phyloP scores from a whole-genome alignment of 2,797 vertebrate species.

The Lutjanus campechanus region DNA sequence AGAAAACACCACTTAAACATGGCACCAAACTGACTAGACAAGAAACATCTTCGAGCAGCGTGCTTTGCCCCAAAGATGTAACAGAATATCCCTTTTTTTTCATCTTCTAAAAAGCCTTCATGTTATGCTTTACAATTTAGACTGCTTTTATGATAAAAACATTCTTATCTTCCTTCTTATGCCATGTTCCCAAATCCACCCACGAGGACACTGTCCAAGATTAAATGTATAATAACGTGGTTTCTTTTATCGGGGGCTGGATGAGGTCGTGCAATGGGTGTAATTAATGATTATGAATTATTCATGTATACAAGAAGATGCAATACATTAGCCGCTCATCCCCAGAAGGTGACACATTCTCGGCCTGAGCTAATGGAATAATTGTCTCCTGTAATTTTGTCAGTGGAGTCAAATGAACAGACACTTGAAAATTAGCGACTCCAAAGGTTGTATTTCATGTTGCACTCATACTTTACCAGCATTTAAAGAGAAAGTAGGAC shows the following conservation, averaged over 20 bases:
- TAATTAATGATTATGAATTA: conserved; percentile 76
- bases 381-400: conserved; percentile 70
- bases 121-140: conserved; percentile 7
- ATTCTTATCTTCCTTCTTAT: conserved; percentile 4
- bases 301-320: conserved; percentile 65
- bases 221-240: conserved; percentile 19
- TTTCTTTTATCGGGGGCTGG: conserved; percentile 28
- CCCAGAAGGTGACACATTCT: conserved; percentile 64
- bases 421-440: conserved; percentile 54
- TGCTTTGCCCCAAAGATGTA: background rate
- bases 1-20: background rate
- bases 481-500: conserved; percentile 31
- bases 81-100: too few relatives aligned
- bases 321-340: conserved; percentile 63
- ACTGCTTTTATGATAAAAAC: background rate
- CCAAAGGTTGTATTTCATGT: conserved; percentile 48
- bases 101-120: background rate
- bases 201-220: background rate
- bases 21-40: background rate
- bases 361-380: conserved; percentile 65
- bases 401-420: conserved; percentile 57
- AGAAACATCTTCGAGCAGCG: background rate
- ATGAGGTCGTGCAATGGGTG: conserved; percentile 45
- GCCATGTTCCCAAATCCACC: background rate
- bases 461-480: conserved; percentile 32